These are phyloP conservation scores for Hycleus phaleratus DNA, from an alignment of 1,140 invertebrate species.

Conservation along the genomic window DNA sequence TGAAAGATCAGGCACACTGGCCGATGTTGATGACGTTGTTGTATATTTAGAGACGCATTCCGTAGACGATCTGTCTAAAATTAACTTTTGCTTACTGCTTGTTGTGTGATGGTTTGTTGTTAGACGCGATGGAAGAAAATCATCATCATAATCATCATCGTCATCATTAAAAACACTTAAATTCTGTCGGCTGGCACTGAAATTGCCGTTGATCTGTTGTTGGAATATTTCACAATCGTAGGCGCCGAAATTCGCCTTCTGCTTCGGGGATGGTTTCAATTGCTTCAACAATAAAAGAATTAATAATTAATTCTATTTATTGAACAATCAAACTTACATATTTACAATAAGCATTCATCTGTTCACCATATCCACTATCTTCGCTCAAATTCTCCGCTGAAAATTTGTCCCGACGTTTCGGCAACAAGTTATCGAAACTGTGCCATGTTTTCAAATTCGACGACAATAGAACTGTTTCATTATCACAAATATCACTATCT, in stretches of 20 bases:
- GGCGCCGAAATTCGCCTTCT: constrained; percentile 23
- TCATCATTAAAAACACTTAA: constrained; percentile 29
- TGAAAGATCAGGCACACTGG: constrained; percentile 42
- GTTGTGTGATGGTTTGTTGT: neutral
- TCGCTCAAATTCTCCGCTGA: constrained; percentile 67
- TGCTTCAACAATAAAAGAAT: too few relatives aligned
- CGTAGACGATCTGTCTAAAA: constrained; percentile 31
- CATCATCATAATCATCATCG: neutral
- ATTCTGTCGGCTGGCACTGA: constrained; percentile 38
- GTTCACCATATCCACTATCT: constrained; percentile 65
- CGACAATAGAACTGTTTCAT: constrained; percentile 27
- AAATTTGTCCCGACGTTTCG: constrained; percentile 43
- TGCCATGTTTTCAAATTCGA: constrained; percentile 43
- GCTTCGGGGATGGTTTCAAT: too few relatives aligned
- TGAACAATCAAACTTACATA: constrained; percentile 37
- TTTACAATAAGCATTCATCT: constrained; percentile 37
- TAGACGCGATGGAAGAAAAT: constrained; percentile 1
- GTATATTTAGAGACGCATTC: constrained; percentile 38
- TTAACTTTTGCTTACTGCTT: constrained; percentile 19
- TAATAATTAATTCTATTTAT: neutral
- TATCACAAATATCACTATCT: constrained; percentile 34
- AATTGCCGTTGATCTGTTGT: constrained; percentile 27
- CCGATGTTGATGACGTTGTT: constrained; percentile 19
- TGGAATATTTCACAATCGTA: constrained; percentile 36
- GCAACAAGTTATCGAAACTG: constrained; percentile 45